phyloP scores from a whole-genome alignment of 2,113 vertebrate species.

The Cephalopholis sonnerati region DNA sequence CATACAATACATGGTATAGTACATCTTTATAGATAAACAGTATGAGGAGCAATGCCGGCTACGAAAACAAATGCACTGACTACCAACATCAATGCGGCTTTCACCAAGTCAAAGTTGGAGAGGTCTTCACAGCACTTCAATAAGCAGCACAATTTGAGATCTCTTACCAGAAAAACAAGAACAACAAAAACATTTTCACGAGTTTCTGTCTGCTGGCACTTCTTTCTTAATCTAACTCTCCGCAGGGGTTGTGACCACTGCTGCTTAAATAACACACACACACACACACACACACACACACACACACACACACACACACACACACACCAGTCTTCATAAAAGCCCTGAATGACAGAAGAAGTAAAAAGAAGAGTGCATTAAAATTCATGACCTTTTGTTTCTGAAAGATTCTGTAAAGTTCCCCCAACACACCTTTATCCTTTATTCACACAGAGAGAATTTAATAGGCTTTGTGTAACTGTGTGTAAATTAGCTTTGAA shows the following conservation, averaged over 20 bases:
- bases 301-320: slow-evolving; percentile 4
- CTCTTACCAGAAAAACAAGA: neutral
- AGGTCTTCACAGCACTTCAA: neutral
- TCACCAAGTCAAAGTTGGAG: neutral
- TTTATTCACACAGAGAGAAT: neutral
- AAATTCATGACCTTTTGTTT: slow-evolving; percentile 15
- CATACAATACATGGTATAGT: neutral
- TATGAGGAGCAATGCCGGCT: neutral
- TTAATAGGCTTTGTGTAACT: neutral
- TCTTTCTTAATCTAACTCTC: slow-evolving; percentile 8
- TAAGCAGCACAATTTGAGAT: neutral
- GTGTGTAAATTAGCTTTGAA: neutral
- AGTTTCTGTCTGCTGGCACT: neutral
- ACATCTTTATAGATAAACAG: neutral
- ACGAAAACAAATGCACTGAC: neutral
- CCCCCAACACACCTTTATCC: neutral
- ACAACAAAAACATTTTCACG: neutral
- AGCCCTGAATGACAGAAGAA: neutral
- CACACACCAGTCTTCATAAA: neutral
- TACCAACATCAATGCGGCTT: neutral
- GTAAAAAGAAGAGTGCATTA: neutral
- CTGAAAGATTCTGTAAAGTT: neutral
- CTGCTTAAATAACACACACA: too few species aligned
- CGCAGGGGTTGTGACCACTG: neutral
- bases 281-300: neutral